Evolutionary conservation across 1,140 invertebrate genomes (phyloP).

Genomic region (Scaptomyza graminum): DNA sequence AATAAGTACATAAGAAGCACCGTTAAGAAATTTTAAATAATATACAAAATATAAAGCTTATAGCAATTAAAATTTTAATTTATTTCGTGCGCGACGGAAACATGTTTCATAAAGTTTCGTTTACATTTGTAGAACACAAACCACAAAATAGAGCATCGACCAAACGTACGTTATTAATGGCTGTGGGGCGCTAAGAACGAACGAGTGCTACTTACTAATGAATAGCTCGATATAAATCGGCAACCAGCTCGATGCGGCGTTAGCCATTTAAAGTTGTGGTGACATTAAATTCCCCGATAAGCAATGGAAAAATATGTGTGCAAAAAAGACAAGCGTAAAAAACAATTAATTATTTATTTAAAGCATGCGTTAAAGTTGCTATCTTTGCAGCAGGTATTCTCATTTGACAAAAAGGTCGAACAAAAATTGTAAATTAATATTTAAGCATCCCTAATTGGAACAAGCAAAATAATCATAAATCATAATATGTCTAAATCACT

Average conservation of each 20-base stretch:
- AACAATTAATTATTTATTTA: constrained; percentile 23
- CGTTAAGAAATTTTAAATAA: constrained; percentile 57
- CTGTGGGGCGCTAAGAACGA: constrained; percentile 15
- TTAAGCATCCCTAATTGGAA: background rate
- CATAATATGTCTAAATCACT: too few species aligned
- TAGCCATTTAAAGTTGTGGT: constrained; percentile 35
- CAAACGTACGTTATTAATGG: constrained; percentile 26
- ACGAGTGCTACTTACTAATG: constrained; percentile 57
- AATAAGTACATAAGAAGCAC: constrained; percentile 29
- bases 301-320: constrained; percentile 1
- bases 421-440: background rate
- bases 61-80: constrained; percentile 13
- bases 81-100: background rate
- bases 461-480: too few species aligned
- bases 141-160: constrained; percentile 3
- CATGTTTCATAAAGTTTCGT: background rate
- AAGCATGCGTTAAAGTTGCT: background rate
- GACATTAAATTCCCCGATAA: constrained; percentile 27
- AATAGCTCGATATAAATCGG: constrained; percentile 29
- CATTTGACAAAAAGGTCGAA: background rate
- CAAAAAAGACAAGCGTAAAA: constrained; percentile 8
- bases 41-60: constrained; percentile 30
- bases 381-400: constrained; percentile 3
- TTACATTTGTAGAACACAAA: constrained; percentile 18
- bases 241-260: constrained; percentile 24